A percentile compares a stretch with the other conserved stretches of the same genome.
phyloP scores from a whole-genome alignment of 2,888 invertebrate genomes.

The Psylliodes chrysocephalus region DNA sequence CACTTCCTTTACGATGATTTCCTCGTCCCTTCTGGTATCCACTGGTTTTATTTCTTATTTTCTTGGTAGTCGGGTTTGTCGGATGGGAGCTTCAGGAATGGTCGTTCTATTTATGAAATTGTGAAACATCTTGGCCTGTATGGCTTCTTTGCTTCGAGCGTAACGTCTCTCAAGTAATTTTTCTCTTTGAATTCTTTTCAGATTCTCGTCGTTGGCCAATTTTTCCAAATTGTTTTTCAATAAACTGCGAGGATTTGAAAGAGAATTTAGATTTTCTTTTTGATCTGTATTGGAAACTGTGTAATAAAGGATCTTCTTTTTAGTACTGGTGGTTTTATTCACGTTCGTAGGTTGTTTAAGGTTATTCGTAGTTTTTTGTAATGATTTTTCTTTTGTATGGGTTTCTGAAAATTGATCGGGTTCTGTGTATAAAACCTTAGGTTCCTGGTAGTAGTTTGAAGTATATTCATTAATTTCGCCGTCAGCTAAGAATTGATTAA shows the following conservation, averaged over 20 bases:
- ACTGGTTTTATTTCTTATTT: slow-evolving; percentile 63
- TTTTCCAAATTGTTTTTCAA: slow-evolving; percentile 53
- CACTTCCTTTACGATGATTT: slow-evolving; percentile 62
- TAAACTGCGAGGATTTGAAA: slow-evolving; percentile 58
- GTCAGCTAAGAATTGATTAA: slow-evolving; percentile 37
- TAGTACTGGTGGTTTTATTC: slow-evolving; percentile 23
- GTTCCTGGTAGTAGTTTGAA: slow-evolving; percentile 25
- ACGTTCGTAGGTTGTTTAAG: slow-evolving; percentile 43
- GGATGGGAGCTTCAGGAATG: slow-evolving; percentile 59
- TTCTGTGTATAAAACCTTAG: slow-evolving; percentile 39
- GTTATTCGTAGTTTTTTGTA: slow-evolving; percentile 42
- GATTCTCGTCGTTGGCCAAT: slow-evolving; percentile 16
- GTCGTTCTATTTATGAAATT: slow-evolving; percentile 60
- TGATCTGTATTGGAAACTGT: slow-evolving; percentile 55
- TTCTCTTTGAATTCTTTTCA: slow-evolving; percentile 14
- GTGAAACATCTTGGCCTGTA: slow-evolving; percentile 56
- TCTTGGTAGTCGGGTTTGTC: slow-evolving; percentile 59
- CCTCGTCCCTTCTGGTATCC: slow-evolving; percentile 58
- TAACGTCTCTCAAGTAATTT: slow-evolving; percentile 50
- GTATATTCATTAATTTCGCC: slow-evolving; percentile 34
- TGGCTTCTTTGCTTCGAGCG: slow-evolving; percentile 56
- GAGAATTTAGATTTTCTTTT: slow-evolving; percentile 58
- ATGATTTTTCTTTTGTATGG: slow-evolving; percentile 6
- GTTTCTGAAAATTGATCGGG: background rate
- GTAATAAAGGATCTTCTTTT: slow-evolving; percentile 51